Percentiles rank a stretch among this genome's conserved stretches.
Conservation (phyloP, 2,797 vertebrate genomes). For the Myripristis murdjan region DNA sequence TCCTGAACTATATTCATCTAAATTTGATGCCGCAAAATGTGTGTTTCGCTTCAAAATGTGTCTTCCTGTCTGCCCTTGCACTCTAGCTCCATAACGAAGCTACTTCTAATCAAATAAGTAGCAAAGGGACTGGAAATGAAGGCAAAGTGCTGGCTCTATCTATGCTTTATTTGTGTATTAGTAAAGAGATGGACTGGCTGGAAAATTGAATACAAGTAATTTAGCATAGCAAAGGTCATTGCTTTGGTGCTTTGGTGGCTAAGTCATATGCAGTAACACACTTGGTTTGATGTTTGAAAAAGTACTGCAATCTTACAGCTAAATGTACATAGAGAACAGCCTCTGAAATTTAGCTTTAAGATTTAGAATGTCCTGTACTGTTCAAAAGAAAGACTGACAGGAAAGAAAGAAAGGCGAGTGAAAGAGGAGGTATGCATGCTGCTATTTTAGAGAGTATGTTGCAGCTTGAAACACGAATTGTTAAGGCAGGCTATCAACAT, state of each 20-base stretch:
- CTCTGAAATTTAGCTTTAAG: slow-evolving; percentile 2
- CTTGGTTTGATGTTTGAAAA: slow-evolving; percentile 37
- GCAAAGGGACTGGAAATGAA: not conserved
- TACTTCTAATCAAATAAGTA: slow-evolving; percentile 18
- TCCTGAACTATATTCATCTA: slow-evolving; percentile 7
- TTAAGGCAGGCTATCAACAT: slow-evolving; percentile 57
- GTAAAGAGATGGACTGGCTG: slow-evolving; percentile 45
- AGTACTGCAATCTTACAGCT: slow-evolving; percentile 43
- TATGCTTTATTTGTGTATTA: slow-evolving; percentile 21
- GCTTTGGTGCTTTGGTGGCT: slow-evolving; percentile 21
- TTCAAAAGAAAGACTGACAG: not conserved
- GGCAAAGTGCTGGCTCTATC: slow-evolving; percentile 4
- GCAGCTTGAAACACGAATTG: slow-evolving; percentile 44
- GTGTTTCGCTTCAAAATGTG: slow-evolving; percentile 29
- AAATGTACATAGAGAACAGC: slow-evolving; percentile 34
- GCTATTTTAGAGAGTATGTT: slow-evolving; percentile 42
- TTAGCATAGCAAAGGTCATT: slow-evolving; percentile 55
- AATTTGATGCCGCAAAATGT: slow-evolving; percentile 4
- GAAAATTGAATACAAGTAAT: slow-evolving; percentile 60
- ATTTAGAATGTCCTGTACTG: not conserved
- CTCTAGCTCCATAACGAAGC: not conserved
- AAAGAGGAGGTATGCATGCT: not conserved
- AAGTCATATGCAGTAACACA: slow-evolving; percentile 10
- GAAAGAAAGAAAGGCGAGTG: not conserved
- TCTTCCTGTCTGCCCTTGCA: not conserved